A percentile compares a stretch with the other conserved stretches of the same genome.
Evolutionary conservation across 2,113 vertebrate species (phyloP).

Genomic region (Mus spicilegus): DNA sequence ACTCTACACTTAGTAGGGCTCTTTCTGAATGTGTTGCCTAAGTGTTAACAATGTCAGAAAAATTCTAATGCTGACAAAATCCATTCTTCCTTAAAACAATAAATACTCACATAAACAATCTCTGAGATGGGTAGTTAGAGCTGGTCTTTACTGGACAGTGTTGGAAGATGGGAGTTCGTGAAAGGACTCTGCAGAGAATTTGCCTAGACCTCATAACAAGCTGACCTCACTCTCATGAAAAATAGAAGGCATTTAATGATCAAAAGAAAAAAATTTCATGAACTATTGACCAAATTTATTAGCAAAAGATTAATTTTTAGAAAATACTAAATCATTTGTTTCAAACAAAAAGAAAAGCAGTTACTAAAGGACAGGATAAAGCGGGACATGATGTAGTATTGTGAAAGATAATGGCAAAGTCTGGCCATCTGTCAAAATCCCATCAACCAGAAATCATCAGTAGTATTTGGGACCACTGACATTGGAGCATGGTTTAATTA

Average conservation of each 20-base stretch:
- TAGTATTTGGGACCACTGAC: background rate
- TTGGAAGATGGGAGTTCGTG: background rate
- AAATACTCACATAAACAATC: background rate
- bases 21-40: background rate
- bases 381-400: background rate
- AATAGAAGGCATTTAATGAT: background rate
- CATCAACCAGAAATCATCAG: background rate
- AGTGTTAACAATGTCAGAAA: background rate
- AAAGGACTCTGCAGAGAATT: background rate
- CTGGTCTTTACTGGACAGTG: background rate
- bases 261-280: background rate
- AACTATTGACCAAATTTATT: background rate
- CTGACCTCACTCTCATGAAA: background rate
- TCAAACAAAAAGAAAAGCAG: slow-evolving; percentile 35
- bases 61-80: background rate
- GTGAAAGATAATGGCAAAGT: slow-evolving; percentile 28
- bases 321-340: background rate
- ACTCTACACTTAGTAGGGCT: slow-evolving; percentile 5
- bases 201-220: background rate
- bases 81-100: background rate
- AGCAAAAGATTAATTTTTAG: slow-evolving; percentile 21
- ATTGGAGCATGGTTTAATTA: background rate
- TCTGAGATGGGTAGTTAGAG: background rate
- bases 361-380: background rate
- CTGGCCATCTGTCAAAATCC: background rate